Evolutionary conservation across 2,797 vertebrate species (phyloP), one percentile per base, ranked within the genome.

Genomic region (Cyclopterus lumpus): DNA sequence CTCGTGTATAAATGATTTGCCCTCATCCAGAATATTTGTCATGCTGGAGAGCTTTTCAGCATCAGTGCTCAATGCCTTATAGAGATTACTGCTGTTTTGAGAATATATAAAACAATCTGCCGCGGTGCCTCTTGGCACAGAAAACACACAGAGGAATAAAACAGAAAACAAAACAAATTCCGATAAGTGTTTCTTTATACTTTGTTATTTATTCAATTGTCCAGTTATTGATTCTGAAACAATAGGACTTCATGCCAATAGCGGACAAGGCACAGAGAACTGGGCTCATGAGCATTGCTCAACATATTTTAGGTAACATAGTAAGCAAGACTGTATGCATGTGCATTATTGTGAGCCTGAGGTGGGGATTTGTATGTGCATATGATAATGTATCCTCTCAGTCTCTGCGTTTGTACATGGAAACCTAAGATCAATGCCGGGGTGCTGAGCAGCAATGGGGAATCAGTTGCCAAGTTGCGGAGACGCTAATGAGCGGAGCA

Each of bases 11-110:
- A 84, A 92, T 73, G 77, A 87, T 87, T 85, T 75, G 71, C 53
- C 79, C 76, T 88, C 73, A 77, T 77, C 42, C 64, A 72, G 80
- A 84, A 81, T 88, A 91, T 81, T 84, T 87, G 75, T 88, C 85
- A 79, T 67, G 75, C 73, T 73, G 84, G 74, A 86, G 79, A 88
- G 83, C 72, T 78, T 78, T 80, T 54, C 67, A 65, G 60, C 58
- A 68, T 66, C 71, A 34, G 51, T 2, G 53, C 38, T 71, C 1
- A 6, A 36, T 77, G 74, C 66, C 63, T 83, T 30, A 59, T 28
- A 69, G 58, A 83, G 73, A 89, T 84, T 79, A 77, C 42, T 53
- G 71, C 42, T 59, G 53, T 83, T 80, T 62, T 77, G 46, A 70
- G 76, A 83, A 61, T 73, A 8, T 65, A 51, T 62, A 78, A 63